Conservation (phyloP, 37 sponge, comb jelly and placozoan species). For the Bolinopsis microptera region DNA sequence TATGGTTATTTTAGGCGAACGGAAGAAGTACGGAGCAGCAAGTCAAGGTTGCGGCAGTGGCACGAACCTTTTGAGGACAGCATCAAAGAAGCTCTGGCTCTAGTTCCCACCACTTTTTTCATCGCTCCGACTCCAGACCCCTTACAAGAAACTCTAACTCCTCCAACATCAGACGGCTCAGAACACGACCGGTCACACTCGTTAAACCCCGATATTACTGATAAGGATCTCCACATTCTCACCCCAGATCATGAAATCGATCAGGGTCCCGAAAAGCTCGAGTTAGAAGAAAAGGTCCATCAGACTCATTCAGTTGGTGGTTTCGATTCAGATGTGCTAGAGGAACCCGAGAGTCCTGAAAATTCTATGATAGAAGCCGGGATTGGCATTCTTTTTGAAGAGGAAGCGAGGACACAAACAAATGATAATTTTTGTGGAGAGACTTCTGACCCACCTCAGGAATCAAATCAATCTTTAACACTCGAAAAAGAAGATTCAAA, state of each 20-base stretch:
- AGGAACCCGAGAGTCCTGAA: not conserved
- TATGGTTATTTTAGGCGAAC: not conserved
- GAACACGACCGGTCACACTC: conserved; percentile 43
- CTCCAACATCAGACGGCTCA: conserved; percentile 24
- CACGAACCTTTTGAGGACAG: conserved; percentile 14
- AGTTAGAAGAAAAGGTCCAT: not conserved
- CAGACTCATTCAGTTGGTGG: not conserved
- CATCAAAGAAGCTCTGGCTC: conserved; percentile 17
- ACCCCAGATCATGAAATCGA: conserved; percentile 14
- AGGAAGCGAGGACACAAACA: not conserved
- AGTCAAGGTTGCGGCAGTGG: not conserved
- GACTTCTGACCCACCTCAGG: not conserved
- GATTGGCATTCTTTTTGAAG: not conserved
- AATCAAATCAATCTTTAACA: not conserved
- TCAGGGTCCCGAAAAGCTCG: not conserved
- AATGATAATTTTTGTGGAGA: not conserved
- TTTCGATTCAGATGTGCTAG: not conserved
- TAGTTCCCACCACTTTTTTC: not conserved
- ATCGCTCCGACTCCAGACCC: not conserved
- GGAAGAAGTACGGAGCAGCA: not conserved
- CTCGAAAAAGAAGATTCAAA: not conserved
- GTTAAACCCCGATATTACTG: not conserved
- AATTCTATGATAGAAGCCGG: not conserved
- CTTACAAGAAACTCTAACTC: not conserved
- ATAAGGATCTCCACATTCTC: not conserved